These are phyloP conservation scores for Cremastinae sp. DNA, from an alignment of 2,888 invertebrate species.

Conservation along the genomic window DNA sequence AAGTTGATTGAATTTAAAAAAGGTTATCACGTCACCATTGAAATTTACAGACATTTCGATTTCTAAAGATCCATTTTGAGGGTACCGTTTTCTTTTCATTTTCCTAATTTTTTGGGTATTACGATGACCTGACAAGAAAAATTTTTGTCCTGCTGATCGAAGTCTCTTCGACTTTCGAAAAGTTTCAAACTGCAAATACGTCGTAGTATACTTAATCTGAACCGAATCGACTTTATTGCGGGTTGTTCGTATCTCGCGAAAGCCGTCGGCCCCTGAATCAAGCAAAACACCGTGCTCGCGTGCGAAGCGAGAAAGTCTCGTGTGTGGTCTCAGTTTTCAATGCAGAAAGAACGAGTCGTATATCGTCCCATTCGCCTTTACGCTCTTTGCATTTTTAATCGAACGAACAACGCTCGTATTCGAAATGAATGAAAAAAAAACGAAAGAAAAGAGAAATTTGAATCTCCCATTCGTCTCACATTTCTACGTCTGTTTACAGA, in stretches of 20 bases:
- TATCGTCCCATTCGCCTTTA: conserved; percentile 30
- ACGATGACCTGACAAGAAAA: no score
- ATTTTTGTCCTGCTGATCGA: no score
- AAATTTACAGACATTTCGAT: no score
- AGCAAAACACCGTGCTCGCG: conserved; percentile 67
- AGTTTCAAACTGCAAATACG: no score
- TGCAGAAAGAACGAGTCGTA: conserved; percentile 15
- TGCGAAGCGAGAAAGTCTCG: conserved; percentile 65
- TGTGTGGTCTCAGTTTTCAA: conserved; percentile 61
- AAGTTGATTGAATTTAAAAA: no score
- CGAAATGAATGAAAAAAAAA: neutral
- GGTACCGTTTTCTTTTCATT: no score
- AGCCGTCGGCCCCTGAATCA: conserved; percentile 62
- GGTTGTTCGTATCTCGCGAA: neutral
- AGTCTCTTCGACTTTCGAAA: no score
- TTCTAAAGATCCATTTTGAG: no score
- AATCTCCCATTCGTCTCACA: conserved; percentile 22
- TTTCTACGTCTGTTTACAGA: conserved; percentile 50
- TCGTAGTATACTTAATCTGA: no score
- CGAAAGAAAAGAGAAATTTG: neutral
- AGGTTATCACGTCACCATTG: no score
- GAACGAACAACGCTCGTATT: conserved; percentile 15
- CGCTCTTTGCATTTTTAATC: conserved; percentile 32
- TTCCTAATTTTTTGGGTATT: no score
- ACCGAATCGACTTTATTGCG: neutral